These are phyloP conservation scores for Dicycla oo DNA, from an alignment of 2,888 invertebrate genomes.

Conservation along the genomic window DNA sequence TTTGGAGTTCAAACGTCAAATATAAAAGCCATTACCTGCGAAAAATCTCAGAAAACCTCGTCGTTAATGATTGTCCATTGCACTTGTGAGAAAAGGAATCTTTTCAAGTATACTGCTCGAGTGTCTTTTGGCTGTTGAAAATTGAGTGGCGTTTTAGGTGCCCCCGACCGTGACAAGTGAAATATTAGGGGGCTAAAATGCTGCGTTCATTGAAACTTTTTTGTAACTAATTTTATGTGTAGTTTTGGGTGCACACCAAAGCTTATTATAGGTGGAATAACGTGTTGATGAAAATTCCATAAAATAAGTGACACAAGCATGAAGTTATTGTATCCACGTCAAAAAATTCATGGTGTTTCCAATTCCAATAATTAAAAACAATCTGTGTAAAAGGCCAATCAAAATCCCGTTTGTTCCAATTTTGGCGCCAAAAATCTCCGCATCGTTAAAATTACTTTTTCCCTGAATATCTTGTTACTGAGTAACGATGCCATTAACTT, in stretches of 20 bases:
- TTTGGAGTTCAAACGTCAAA: constrained; percentile 64
- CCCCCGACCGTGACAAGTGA: constrained; percentile 67
- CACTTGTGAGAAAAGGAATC: constrained; percentile 71
- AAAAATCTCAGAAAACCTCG: constrained; percentile 52
- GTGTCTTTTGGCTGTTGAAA: constrained; percentile 74
- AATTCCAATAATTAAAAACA: constrained; percentile 37
- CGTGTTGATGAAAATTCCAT: background rate
- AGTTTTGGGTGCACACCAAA: background rate
- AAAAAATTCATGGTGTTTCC: constrained; percentile 8
- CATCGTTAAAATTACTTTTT: constrained; percentile 42
- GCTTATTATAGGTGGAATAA: too few species aligned
- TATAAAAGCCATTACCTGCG: constrained; percentile 68
- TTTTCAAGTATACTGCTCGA: constrained; percentile 72
- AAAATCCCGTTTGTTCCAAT: constrained; percentile 15
- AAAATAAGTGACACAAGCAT: background rate
- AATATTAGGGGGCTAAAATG: constrained; percentile 69
- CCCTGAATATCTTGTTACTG: constrained; percentile 21
- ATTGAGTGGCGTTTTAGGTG: constrained; percentile 71
- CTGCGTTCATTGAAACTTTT: constrained; percentile 19
- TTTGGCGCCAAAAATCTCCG: constrained; percentile 6
- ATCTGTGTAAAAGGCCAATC: constrained; percentile 33
- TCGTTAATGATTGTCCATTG: constrained; percentile 72
- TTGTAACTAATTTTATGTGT: background rate
- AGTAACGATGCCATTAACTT: constrained; percentile 6
- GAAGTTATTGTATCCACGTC: background rate